Evolutionary conservation across 2,797 vertebrate species (phyloP), one percentile per base, ranked within the genome.

Genomic region (Argyrosomus regius): DNA sequence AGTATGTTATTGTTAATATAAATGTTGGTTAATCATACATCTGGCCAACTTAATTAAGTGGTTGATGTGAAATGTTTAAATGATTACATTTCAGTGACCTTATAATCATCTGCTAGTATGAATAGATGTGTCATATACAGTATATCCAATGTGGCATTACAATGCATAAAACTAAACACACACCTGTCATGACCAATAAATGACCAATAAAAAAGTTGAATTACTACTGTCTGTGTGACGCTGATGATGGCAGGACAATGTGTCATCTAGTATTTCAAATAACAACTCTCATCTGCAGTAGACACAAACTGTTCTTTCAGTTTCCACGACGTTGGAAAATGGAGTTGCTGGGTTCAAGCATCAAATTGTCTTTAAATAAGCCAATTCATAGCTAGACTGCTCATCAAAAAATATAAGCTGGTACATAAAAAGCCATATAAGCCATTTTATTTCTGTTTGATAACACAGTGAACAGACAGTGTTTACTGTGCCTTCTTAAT

Each of bases 21-120:
- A 73, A 76, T 67, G 3, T 13, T 78, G 43, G 24, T 62, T 71
- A 8, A 60, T 48, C 28, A 46, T 70, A 22, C 59, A 67, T 41
- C 16, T 22, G 39, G 22, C 48, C 7, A 59, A 56, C 31, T 13
- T n/a, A 22, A 71, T 64, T 58, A 12, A 56, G 5, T 17, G 43
- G 20, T 52, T 46, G 13, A 43, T 65, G 28, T 69, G 14, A 57
- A 41, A 50, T 35, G 5, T 71, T 70, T 20, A 39, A 16, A 60
- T n/a, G 1, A 52, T n/a, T 31, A 8, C 5, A 52, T 75, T 39
- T 24, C 2, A 6, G 18, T 43, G 22, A 24, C 28, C 4, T 59
- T 54, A 5, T 6, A 50, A 61, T 35, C 35, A 7, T 2, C 35
- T 9, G 35, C 35, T 39, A 3, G 35, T 39, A 39, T 39, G 2